Base-by-base conservation (phyloP, 2,113 vertebrate genomes). In the Nibea coibor region DNA sequence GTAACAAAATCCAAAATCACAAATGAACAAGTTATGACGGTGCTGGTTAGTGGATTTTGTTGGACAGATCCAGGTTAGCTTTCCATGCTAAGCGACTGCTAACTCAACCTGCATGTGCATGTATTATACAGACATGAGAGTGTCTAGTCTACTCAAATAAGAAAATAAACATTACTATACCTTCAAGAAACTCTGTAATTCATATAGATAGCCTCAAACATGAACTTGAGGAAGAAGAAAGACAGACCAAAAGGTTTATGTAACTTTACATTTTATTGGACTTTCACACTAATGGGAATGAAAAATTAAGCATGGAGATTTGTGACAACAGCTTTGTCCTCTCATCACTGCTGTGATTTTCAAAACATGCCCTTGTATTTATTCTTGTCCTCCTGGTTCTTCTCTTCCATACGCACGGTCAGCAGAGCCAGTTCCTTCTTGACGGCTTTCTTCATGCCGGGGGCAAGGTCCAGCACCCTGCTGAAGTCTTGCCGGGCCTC, bases 391-490 rank as follows among this genome's bases (percentile, higher is more conserved):
- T 97, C 96, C 75, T 96, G 93, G 53, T 92, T 93, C 89, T 96
- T 96, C 81, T 96, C 96, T 1, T 95, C 94, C 95, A 97, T 93
- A 6, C 96, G 95, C 89, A 88, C 94, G 72, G 92, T 94, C 22
- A 97, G 93, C 64, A 96, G 87, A 2, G 79, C 78, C 88, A 97
- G 88, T 47, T 97, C 96, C 63, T 90, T 95, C 63, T 82, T 95
- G 31, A 97, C 94, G 0, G 88, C 78, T 90, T 96, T 97, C 71
- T 88, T 94, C 96, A 97, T 96, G 66, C 91, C 73, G 0, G 96
- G 96, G 50, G 96, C 94, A 80, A 97, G 91, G 64, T 97, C 97
- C 86, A 97, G 88, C 62, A 97, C 96, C 64, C 94, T 91, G 84
- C 90, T 88, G 86, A 95, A 96, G 91, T 95, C 95, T 1, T 94